Base-by-base conservation (phyloP, 2,888 invertebrate genomes). In the Hemithea aestivaria region DNA sequence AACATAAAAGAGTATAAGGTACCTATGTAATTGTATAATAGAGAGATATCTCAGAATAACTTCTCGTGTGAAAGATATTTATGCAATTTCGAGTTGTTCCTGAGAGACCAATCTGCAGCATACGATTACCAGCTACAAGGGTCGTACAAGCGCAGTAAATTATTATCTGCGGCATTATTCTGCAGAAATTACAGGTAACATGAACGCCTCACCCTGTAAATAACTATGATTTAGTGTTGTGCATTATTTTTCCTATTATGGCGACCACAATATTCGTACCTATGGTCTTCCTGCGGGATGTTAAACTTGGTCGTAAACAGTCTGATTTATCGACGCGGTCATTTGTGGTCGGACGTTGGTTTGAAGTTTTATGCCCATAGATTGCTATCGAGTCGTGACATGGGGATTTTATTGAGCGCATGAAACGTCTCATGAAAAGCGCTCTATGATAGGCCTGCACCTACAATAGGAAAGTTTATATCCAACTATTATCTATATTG, bases 251-350 rank as follows among this genome's bases (percentile, higher is more conserved):
- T 60, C 58, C 52, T 56, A 55, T 36, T 41, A 41, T 58, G 58
- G 62, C 41, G 40, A 48, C 34, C 43, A 42, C 40, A 40, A 51
- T 50, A 61, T 57, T 60, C 56, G 40, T 54, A 16, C 53, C 37
- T 38, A 49, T 48, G 46, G 43, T 44, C 48, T 58, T 65, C 60
- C 55, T 53, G 43, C 39, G 54, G 59, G 62, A 65, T 52, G 54
- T 56, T 49, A 50, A 50, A 51, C 49, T 42, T 49, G 45, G 54
- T 70, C 71, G 66, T 80, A 76, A 79, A 77, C 60, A 55, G 32
- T 53, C 51, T 70, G 73, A 77, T 74, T 73, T 77, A 78, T 65
- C 47, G 58, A 45, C 40, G 46, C 34, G 55, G 53, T 58, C 56
- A 61, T 67, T 66, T 65, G 62, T 56, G 67, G 51, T 58, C 54